Evolutionary conservation across 2,797 vertebrate species (phyloP).

Genomic region (Tragelaphus eurycerus): DNA sequence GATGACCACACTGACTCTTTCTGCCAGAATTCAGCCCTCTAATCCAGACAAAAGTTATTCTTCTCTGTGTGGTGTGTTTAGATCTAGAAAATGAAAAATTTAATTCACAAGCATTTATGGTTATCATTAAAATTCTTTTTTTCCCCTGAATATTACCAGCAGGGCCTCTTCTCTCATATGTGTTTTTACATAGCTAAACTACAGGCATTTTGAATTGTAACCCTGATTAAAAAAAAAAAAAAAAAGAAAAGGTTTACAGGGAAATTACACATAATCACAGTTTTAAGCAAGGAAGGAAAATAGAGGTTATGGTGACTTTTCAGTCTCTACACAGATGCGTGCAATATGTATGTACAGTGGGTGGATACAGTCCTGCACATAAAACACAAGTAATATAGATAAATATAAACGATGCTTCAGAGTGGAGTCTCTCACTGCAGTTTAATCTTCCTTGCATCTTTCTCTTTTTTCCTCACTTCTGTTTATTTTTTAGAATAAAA

Average conservation of each 20-base stretch:
- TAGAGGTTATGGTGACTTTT: not conserved
- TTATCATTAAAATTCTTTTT: conserved; percentile 69
- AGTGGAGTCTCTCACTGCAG: not conserved
- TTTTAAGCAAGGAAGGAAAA: not conserved
- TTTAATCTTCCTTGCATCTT: not conserved
- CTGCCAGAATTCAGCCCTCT: conserved; percentile 66
- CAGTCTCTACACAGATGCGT: conserved; percentile 35
- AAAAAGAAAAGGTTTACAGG: conserved; percentile 17
- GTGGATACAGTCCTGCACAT: not conserved
- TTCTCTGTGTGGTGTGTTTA: not conserved
- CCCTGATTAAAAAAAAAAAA: not conserved
- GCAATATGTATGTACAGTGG: conserved; percentile 5
- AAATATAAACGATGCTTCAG: conserved; percentile 12
- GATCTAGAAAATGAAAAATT: conserved; percentile 64
- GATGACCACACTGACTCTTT: conserved; percentile 56
- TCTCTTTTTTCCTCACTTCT: not conserved
- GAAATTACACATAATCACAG: not conserved
- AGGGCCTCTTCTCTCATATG: not conserved
- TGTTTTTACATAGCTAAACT: conserved; percentile 38
- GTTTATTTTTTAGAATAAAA: conserved; percentile 31
- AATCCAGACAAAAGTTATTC: conserved; percentile 58
- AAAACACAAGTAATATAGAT: not conserved
- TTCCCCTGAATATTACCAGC: conserved; percentile 26
- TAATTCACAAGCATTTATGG: conserved; percentile 58
- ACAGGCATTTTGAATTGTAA: conserved; percentile 40